Percentiles rank a stretch among this genome's conserved stretches.
Evolutionary conservation across 2,888 invertebrate genomes (phyloP).

Genomic region (Saturnia japonica): DNA sequence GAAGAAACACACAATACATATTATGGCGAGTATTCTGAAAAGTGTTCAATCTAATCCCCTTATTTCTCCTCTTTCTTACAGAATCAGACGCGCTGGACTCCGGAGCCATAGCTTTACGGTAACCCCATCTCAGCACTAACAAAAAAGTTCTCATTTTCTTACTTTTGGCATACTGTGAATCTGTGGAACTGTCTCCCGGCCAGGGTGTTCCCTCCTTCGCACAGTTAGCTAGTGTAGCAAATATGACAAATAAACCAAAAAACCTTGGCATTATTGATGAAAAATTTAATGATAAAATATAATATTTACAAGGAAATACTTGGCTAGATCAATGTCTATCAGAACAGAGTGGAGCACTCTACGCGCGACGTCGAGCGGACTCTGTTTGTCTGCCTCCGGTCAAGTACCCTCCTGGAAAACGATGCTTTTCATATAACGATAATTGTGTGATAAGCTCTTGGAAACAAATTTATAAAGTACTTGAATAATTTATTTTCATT

Average conservation of each 20-base stretch:
- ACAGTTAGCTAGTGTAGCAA: too few relatives aligned
- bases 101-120: too few relatives aligned
- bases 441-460: conserved; percentile 8
- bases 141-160: too few relatives aligned
- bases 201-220: too few relatives aligned
- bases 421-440: background rate
- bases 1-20: too few relatives aligned
- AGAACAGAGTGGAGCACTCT: background rate
- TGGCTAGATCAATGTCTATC: conserved; percentile 9
- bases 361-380: background rate
- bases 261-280: background rate
- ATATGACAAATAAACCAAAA: background rate
- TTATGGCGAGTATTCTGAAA: too few relatives aligned
- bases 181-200: too few relatives aligned
- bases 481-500: background rate
- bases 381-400: conserved; percentile 11
- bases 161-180: too few relatives aligned
- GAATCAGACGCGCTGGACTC: too few relatives aligned
- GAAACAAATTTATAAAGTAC: background rate
- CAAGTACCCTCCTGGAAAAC: conserved; percentile 8
- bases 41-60: too few relatives aligned
- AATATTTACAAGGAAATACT: background rate
- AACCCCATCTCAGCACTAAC: too few relatives aligned
- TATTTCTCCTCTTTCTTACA: too few relatives aligned
- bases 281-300: conserved; percentile 7